These are phyloP conservation scores for Malacoctenus gilli DNA, from an alignment of 2,797 vertebrate genomes.

Conservation along the genomic window DNA sequence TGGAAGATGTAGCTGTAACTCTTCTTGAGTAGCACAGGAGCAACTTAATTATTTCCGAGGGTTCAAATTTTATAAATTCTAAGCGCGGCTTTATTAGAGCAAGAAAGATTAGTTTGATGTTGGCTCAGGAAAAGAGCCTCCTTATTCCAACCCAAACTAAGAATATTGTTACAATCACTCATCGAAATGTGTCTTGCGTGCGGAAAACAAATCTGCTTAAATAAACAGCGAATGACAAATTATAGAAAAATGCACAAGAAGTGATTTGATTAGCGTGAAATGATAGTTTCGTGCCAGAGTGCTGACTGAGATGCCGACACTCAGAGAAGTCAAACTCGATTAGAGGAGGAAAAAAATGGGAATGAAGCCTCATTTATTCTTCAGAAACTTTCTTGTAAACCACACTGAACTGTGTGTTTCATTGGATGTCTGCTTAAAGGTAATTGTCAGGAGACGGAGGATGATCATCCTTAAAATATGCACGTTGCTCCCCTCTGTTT, in stretches of 20 bases:
- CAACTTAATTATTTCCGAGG: too few species aligned
- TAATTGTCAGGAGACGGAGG: background rate
- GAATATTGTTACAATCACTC: too few species aligned
- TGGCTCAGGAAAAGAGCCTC: too few species aligned
- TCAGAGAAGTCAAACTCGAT: slow-evolving; percentile 4
- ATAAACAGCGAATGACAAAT: background rate
- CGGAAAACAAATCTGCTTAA: slow-evolving; percentile 6
- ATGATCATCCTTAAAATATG: background rate
- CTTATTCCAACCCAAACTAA: too few species aligned
- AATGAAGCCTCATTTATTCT: background rate
- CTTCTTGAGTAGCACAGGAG: too few species aligned
- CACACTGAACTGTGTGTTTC: background rate
- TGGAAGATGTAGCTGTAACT: too few species aligned
- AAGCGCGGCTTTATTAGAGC: too few species aligned
- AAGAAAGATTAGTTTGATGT: too few species aligned
- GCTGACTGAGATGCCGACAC: slow-evolving; percentile 1
- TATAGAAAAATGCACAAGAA: slow-evolving; percentile 6
- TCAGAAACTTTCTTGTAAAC: background rate
- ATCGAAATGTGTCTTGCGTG: slow-evolving; percentile 2
- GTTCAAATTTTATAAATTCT: too few species aligned
- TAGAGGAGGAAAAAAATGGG: background rate
- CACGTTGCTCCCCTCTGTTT: background rate
- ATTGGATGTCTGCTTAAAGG: background rate
- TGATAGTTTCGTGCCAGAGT: slow-evolving; percentile 1
- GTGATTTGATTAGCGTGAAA: slow-evolving; percentile 4